Base-by-base conservation (phyloP, 1,140 invertebrate genomes). In the Andricus grossulariae region DNA sequence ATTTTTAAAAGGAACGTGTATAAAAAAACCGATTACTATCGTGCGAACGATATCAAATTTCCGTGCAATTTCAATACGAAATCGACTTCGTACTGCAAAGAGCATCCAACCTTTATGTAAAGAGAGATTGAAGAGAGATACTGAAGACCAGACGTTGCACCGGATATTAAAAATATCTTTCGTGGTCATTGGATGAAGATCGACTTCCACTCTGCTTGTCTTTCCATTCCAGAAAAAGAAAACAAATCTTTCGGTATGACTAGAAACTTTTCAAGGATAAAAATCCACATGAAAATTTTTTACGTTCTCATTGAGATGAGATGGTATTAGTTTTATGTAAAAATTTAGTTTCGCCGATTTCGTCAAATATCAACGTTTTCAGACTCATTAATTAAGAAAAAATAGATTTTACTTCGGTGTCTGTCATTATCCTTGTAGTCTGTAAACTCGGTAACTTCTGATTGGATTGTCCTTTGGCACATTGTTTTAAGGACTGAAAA, bases 111-210 rank as follows among this genome's bases (percentile, higher is more conserved):
- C 60, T 66, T 66, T 66, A 66, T 66, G 60, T 66, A 66, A 39
- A 66, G 32, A 57, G 15, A 45, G 51, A 52, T 75, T 19, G 57
- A 11, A 45, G 54, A 57, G 49, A 50, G 39, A 75, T 49, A 45
- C 25, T 19, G 19, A 32, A 75, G 57, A 50, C 74, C 32, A 60
- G 66, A 73, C 73, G 51, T 81, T 77, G 78, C 73, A 70, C 83
- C 85, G 85, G 86, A 89, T 89, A 87, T 89, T 89, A 89, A 87
- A 89, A 88, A 88, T 88, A 88, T 87, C 81, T 88, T 84, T 75
- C 78, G 79, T 73, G 76, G 72, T 72, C 75, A 82, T 82, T 76
- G 72, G 73, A 75, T 81, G 80, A 76, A 83, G 77, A 85, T 88
- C 81, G 82, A 83, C 85, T 85, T 87, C 83, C 83, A 80, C 75